phyloP scores from a whole-genome alignment of 2,888 invertebrate species.

The Eucera pruinosa region DNA sequence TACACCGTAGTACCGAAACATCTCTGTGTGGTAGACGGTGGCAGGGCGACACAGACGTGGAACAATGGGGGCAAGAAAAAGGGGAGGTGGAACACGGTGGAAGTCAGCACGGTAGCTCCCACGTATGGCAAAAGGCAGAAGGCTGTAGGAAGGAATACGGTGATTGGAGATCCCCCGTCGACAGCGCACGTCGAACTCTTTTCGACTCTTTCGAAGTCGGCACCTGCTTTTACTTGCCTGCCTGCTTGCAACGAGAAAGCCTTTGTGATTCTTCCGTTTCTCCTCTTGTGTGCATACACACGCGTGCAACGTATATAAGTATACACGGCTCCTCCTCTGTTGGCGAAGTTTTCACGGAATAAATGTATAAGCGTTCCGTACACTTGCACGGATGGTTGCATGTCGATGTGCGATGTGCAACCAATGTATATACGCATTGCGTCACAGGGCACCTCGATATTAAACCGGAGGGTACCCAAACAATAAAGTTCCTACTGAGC shows the following conservation, averaged over 20 bases:
- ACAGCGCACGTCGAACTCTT: slow-evolving; percentile 70
- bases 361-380: too few relatives aligned
- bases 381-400: too few relatives aligned
- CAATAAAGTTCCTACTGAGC: slow-evolving; percentile 64
- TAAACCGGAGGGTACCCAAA: slow-evolving; percentile 63
- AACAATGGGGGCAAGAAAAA: slow-evolving; percentile 52
- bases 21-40: slow-evolving; percentile 22
- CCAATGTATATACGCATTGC: slow-evolving; percentile 61
- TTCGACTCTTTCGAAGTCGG: slow-evolving; percentile 68
- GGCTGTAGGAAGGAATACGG: slow-evolving; percentile 36
- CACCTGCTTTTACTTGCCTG: slow-evolving; percentile 71
- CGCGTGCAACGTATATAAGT: slow-evolving; percentile 12
- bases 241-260: slow-evolving; percentile 48
- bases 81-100: slow-evolving; percentile 7
- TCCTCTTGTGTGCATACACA: not conserved
- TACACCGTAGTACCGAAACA: not conserved
- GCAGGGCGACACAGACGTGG: slow-evolving; percentile 43
- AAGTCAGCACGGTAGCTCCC: slow-evolving; percentile 34
- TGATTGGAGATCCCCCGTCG: slow-evolving; percentile 75
- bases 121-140: slow-evolving; percentile 37
- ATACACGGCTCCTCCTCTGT: too few relatives aligned
- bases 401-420: slow-evolving; percentile 46
- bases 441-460: slow-evolving; percentile 75
- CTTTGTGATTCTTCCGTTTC: slow-evolving; percentile 67
- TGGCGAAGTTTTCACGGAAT: too few relatives aligned